Conservation (phyloP, 2,797 vertebrate species). For the Huso huso region DNA sequence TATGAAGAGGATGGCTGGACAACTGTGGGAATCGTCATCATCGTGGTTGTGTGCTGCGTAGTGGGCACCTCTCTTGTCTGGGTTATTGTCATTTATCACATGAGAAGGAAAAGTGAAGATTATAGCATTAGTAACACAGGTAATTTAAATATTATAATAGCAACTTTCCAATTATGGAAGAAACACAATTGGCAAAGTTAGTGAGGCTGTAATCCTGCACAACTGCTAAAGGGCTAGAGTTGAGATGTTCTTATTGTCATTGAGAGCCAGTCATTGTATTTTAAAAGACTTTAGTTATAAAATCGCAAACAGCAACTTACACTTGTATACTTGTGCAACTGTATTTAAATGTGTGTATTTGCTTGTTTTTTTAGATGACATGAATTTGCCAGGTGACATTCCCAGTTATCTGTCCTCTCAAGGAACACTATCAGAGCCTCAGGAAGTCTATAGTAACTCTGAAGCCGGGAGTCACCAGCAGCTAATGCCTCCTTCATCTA, state of each 20-base stretch:
- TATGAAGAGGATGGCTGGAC: slow-evolving; percentile 66
- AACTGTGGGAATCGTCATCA: slow-evolving; percentile 68
- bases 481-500: slow-evolving; percentile 82
- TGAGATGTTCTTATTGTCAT: no score
- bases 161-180: no score
- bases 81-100: slow-evolving; percentile 77
- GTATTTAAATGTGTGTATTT: background rate
- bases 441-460: slow-evolving; percentile 75
- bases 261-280: background rate
- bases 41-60: slow-evolving; percentile 71
- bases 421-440: slow-evolving; percentile 68
- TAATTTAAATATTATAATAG: slow-evolving; percentile 23
- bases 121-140: slow-evolving; percentile 74
- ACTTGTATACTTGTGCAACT: background rate
- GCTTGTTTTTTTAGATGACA: slow-evolving; percentile 52
- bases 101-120: slow-evolving; percentile 68
- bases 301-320: background rate
- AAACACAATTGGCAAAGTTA: no score
- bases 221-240: no score
- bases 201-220: no score
- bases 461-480: slow-evolving; percentile 94
- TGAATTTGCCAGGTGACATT: slow-evolving; percentile 71
- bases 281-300: background rate
- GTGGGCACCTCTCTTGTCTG: slow-evolving; percentile 71
- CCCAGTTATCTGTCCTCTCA: slow-evolving; percentile 73